Evolutionary conservation across 1,140 invertebrate species (phyloP), one percentile per base, ranked within the genome.

Genomic region (Bombus confusus): DNA sequence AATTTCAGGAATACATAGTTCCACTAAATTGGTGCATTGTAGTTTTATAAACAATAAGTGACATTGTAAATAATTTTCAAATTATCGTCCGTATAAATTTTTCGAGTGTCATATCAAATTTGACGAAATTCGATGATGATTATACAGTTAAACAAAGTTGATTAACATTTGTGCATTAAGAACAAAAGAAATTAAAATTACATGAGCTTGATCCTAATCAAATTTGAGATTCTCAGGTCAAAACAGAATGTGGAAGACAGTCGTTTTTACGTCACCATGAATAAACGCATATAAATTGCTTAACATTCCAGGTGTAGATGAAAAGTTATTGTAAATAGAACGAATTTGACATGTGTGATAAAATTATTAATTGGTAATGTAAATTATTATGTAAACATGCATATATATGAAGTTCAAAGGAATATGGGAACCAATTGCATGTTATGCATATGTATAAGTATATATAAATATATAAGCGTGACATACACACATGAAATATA

Each of bases 361-460:
- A 77, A 77, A 47, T 64, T 83, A 83, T 78, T 37, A 75, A 75
- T 75, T 83, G 37, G 76, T 83, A 83, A 66, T 59, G 62, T 83
- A 77, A 78, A 83, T 83, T 83, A 43, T 59, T 34, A 69, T 68
- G 47, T 66, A 47, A 66, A 83, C 74, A 83, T 77, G 81, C 64
- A 78, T 83, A 78, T 69, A 57, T 78, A 68, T 25, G 47, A 83
- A 83, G 28, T 69, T 83, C 74, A 69, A 83, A 83, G 22, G 37
- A 83, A 77, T 78, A 78, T 83, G 81, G 81, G 81, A 83, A 83
- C 74, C 81, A 83, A 83, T 78, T 78, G 81, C 81, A 83, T 69
- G 81, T 83, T 78, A 84, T 84, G 66, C 76, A 84, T 84, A 79
- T 79, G 66, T 79, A 84, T 79, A 84, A 79, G 83, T 84, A 84